Conservation (phyloP, 2,888 invertebrate genomes). For the Netelia fuscicornis region DNA sequence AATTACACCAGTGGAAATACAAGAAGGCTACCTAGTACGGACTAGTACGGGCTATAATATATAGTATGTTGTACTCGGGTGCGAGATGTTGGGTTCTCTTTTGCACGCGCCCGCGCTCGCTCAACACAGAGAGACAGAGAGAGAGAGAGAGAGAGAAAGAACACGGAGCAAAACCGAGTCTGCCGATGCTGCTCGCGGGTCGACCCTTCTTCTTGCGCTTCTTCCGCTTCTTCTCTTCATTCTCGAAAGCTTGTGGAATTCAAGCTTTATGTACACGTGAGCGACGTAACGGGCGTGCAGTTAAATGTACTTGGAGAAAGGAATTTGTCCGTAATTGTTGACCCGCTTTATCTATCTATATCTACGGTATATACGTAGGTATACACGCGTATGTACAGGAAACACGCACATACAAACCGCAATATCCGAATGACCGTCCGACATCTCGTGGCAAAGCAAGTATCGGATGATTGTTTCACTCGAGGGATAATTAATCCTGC, state of each 20-base stretch:
- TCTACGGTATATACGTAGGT: neutral
- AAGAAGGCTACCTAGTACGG: conserved; percentile 54
- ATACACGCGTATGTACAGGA: neutral
- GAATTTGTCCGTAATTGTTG: conserved; percentile 63
- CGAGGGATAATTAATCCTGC: conserved; percentile 42
- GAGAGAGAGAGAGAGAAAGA: conserved; percentile 1
- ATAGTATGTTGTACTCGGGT: conserved; percentile 19
- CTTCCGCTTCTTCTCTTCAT: conserved; percentile 47
- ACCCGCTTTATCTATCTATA: neutral
- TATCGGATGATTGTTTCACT: conserved; percentile 49
- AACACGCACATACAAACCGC: conserved; percentile 12
- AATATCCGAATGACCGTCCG: conserved; percentile 7
- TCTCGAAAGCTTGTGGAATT: conserved; percentile 63
- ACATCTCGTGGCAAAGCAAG: neutral
- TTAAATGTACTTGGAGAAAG: conserved; percentile 58
- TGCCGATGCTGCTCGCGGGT: conserved; percentile 24
- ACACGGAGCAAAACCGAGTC: conserved; percentile 51
- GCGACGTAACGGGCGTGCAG: conserved; percentile 44
- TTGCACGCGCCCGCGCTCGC: neutral
- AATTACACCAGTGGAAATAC: conserved; percentile 79
- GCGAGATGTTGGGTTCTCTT: conserved; percentile 10
- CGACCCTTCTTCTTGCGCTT: conserved; percentile 35
- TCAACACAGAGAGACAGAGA: conserved; percentile 2
- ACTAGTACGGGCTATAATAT: neutral
- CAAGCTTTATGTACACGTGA: conserved; percentile 57